Base-by-base conservation (phyloP, 2,113 vertebrate genomes). In the Limanda limanda region DNA sequence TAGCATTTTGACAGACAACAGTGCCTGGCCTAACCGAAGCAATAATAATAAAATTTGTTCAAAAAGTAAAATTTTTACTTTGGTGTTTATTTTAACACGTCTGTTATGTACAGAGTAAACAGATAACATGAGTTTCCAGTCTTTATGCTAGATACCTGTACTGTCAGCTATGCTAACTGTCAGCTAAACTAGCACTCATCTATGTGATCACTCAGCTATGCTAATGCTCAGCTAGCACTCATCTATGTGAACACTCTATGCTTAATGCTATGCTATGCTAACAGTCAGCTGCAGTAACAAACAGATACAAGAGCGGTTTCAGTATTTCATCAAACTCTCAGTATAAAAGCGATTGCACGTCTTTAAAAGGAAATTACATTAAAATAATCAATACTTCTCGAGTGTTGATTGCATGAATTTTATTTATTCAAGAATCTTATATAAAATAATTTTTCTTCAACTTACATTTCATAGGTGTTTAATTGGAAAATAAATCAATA, bases 401-500 rank as follows among this genome's bases (percentile, higher is more conserved):
- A 31, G 6, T 5, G 1, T 47, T 51, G 20, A 45, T 56, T 56
- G n/a, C 31, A 42, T 68, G 0, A 10, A 31, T 58, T 78, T 63
- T 37, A 48, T 65, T 52, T 23, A 62, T 75, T 81, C 59, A 45
- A 48, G 17, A 60, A 60, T 60, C 18, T 21, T 17, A 2, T 6
- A 66, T 18, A 57, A 68, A 65, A 75, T 52, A 31, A 70, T 25
- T 67, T 57, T 40, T 65, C 37, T 69, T 42, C 68, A 23, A 18
- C 63, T 78, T 61, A 83, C 52, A 64, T 83, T 83, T 78, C 45
- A 54, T 75, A 59, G 11, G 6, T 58, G 63, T 57, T 56, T 79
- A 75, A 84, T 75, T 73, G 47, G 13, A 72, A 71, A 68, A 71
- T 17, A 64, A 76, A 78, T 64, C 56, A 68, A 47, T 31, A 63